phyloP scores from a whole-genome alignment of 2,113 vertebrate genomes.

The Empidonax alnorum region DNA sequence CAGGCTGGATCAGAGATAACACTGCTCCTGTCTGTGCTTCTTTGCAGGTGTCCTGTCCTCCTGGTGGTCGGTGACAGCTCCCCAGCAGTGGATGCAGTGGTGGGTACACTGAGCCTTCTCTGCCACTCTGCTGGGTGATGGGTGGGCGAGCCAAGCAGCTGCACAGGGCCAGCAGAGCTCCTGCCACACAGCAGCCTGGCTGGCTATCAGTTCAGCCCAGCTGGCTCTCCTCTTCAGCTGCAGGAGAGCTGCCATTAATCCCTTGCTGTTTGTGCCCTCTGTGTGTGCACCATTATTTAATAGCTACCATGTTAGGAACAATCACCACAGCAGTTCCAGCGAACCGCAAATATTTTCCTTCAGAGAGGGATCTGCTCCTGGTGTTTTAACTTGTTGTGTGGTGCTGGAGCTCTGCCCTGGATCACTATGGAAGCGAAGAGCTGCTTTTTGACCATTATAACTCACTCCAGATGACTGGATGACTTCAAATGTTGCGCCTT shows the following conservation, averaged over 20 bases:
- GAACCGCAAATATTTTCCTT: slow-evolving; percentile 55
- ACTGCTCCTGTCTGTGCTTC: neutral
- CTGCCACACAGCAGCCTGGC: neutral
- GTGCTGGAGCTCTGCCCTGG: slow-evolving; percentile 43
- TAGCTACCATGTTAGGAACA: slow-evolving; percentile 1
- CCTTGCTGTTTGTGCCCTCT: neutral
- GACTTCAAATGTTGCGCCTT: slow-evolving; percentile 49
- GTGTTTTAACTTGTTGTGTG: slow-evolving; percentile 35
- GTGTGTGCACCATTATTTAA: neutral
- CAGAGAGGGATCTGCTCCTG: slow-evolving; percentile 27
- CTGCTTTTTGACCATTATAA: slow-evolving; percentile 34
- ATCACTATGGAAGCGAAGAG: slow-evolving; percentile 11
- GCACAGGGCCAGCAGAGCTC: neutral
- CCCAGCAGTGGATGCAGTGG: slow-evolving; percentile 91
- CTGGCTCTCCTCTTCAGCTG: neutral
- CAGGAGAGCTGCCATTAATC: neutral
- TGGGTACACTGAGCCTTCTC: slow-evolving; percentile 47
- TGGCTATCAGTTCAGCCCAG: neutral
- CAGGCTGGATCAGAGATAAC: neutral
- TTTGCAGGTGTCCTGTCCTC: slow-evolving; percentile 84
- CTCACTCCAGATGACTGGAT: slow-evolving; percentile 24
- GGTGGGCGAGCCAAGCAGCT: neutral
- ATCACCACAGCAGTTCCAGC: slow-evolving; percentile 45
- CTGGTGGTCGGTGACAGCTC: slow-evolving; percentile 91
- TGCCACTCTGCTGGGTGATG: accelerated